Evolutionary conservation across 92 coral and sea anemone genomes (phyloP).

Genomic region (Epizoanthus rinbou): DNA sequence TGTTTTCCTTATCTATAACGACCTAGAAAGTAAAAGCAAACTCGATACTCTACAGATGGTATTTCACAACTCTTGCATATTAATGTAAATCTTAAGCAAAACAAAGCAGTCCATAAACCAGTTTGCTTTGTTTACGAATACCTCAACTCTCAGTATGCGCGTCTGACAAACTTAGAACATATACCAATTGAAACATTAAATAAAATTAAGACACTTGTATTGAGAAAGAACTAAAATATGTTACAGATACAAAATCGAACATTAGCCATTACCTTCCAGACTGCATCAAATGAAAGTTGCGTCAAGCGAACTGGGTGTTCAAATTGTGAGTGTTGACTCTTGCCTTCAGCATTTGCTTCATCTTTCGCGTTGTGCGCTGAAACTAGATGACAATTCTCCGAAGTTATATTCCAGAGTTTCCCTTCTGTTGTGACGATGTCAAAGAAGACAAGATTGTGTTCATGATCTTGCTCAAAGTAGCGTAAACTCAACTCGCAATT

Average conservation of each 20-base stretch:
- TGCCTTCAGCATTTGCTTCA: conserved; percentile 25
- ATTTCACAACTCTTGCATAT: not conserved
- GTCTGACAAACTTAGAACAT: not conserved
- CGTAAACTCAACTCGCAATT: conserved; percentile 17
- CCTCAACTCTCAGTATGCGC: not conserved
- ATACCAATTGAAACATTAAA: not conserved
- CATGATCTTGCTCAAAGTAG: conserved; percentile 5
- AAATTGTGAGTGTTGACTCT: not conserved
- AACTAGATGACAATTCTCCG: not conserved
- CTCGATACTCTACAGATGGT: not conserved
- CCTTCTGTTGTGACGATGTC: conserved; percentile 27
- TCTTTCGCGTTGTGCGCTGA: not conserved
- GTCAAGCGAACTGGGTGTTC: not conserved
- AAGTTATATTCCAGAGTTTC: not conserved
- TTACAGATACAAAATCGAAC: not conserved
- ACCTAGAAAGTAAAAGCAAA: conserved; percentile 13
- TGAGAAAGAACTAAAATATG: not conserved
- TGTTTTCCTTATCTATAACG: not conserved
- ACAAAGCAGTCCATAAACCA: not conserved
- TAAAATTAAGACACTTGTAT: not conserved
- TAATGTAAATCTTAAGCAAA: conserved; percentile 15
- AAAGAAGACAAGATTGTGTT: conserved; percentile 10
- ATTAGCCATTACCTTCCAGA: conserved; percentile 6
- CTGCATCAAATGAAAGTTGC: not conserved
- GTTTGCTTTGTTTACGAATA: conserved; percentile 30